phyloP scores from a whole-genome alignment of 1,140 invertebrate species.

The Drosophila simulans region DNA sequence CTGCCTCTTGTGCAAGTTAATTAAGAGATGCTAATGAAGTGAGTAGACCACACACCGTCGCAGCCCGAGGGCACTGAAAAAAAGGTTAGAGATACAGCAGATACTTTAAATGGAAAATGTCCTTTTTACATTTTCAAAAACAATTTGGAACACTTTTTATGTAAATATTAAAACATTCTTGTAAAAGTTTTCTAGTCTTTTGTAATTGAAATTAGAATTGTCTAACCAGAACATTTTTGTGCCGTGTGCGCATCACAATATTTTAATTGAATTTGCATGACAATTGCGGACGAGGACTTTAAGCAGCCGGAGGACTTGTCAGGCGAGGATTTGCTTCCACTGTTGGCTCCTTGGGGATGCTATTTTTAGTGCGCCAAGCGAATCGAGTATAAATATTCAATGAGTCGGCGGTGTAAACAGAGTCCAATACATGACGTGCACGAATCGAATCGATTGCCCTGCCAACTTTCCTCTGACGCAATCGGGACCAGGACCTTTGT shows the following conservation, averaged over 20 bases:
- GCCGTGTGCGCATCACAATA: slow-evolving; percentile 39
- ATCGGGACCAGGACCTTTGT: slow-evolving; percentile 31
- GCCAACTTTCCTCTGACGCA: slow-evolving; percentile 54
- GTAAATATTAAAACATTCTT: background rate
- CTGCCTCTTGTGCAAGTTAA: slow-evolving; percentile 59
- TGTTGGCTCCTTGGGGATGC: slow-evolving; percentile 9
- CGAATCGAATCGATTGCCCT: slow-evolving; percentile 53
- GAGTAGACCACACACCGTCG: slow-evolving; percentile 12
- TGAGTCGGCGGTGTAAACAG: slow-evolving; percentile 60
- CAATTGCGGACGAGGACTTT: slow-evolving; percentile 53
- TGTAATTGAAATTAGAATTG: slow-evolving; percentile 4
- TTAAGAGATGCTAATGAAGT: slow-evolving; percentile 79
- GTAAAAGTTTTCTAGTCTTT: background rate
- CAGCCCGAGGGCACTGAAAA: slow-evolving; percentile 9
- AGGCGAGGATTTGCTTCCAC: slow-evolving; percentile 17
- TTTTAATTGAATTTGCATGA: slow-evolving; percentile 81
- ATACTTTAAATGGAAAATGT: background rate
- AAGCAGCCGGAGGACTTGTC: slow-evolving; percentile 27
- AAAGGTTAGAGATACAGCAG: background rate
- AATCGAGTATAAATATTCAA: slow-evolving; percentile 65
- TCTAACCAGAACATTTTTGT: slow-evolving; percentile 7
- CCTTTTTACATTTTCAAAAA: background rate
- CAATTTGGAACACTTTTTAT: background rate
- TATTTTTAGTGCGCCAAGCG: slow-evolving; percentile 70
- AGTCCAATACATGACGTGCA: slow-evolving; percentile 51